A percentile compares a stretch with the other conserved stretches of the same genome.
Conservation (phyloP, 37 sponge, comb jelly and placozoan species). For the Corticium candelabrum region DNA sequence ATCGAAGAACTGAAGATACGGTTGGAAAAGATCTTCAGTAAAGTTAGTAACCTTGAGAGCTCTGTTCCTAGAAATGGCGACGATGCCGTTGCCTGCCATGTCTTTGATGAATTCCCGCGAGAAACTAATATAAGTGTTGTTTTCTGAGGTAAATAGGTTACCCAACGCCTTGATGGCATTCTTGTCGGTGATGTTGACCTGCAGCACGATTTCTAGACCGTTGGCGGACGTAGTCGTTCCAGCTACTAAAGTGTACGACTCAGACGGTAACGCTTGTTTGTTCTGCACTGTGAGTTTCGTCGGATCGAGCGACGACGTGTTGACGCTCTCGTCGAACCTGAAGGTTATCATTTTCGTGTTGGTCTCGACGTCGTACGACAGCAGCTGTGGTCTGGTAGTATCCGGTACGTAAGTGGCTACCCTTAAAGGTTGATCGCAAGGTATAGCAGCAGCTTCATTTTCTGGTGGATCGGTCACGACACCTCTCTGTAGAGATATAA, state of each 20-base stretch:
- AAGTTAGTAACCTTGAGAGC: conserved; percentile 43
- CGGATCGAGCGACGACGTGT: conserved; percentile 56
- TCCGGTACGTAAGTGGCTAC: conserved; percentile 45
- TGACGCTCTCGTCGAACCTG: conserved; percentile 67
- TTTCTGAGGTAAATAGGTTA: conserved; percentile 39
- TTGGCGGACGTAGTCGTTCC: conserved; percentile 33
- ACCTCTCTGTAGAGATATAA: background rate
- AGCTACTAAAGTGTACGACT: conserved; percentile 42
- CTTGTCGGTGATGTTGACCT: conserved; percentile 53
- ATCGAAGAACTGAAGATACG: conserved; percentile 53
- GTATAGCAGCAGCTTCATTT: background rate
- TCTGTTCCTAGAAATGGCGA: conserved; percentile 6
- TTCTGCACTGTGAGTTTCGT: conserved; percentile 48
- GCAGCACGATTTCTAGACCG: conserved; percentile 29
- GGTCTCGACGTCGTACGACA: conserved; percentile 55
- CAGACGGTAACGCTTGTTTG: background rate
- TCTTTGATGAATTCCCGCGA: conserved; percentile 30
- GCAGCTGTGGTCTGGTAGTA: conserved; percentile 40
- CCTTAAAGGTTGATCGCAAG: background rate
- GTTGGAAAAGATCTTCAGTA: conserved; percentile 50
- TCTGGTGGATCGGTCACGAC: background rate
- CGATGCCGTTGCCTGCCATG: conserved; percentile 58
- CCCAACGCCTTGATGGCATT: conserved; percentile 62
- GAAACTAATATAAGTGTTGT: conserved; percentile 45
- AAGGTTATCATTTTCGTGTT: conserved; percentile 34